These are phyloP conservation scores for Amazona vittata DNA, from an alignment of 2,113 vertebrate genomes.

Conservation along the genomic window DNA sequence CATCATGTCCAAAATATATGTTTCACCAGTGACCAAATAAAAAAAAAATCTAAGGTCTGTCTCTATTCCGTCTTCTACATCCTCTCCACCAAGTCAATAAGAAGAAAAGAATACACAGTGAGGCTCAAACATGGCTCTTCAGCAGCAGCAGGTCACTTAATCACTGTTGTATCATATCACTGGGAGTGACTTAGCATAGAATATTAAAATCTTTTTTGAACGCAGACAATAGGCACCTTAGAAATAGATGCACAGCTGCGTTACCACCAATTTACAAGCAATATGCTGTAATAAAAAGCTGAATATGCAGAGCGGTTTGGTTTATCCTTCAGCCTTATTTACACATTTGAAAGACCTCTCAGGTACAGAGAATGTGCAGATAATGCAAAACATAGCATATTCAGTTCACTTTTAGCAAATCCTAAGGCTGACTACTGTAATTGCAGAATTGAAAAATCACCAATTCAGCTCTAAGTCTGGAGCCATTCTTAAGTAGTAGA, in stretches of 20 bases:
- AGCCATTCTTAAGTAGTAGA: background rate
- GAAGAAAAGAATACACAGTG: background rate
- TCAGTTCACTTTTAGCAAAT: background rate
- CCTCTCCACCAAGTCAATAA: background rate
- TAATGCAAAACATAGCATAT: background rate
- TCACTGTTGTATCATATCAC: background rate
- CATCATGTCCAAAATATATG: background rate
- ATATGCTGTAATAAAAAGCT: conserved; percentile 10
- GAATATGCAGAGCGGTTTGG: background rate
- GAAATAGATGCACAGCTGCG: background rate
- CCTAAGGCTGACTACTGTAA: background rate
- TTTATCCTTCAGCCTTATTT: background rate
- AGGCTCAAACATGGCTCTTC: background rate
- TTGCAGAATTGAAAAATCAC: conserved; percentile 52
- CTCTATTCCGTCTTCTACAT: background rate
- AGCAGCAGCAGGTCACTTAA: background rate
- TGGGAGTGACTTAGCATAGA: background rate
- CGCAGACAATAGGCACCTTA: background rate
- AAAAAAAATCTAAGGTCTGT: background rate
- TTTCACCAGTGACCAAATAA: background rate
- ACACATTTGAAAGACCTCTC: conserved; percentile 6
- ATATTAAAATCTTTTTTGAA: background rate
- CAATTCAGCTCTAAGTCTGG: background rate
- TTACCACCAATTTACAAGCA: background rate
- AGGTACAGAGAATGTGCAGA: background rate